These are phyloP conservation scores for Tor tambroides DNA, from an alignment of 2,113 vertebrate species.

Conservation along the genomic window DNA sequence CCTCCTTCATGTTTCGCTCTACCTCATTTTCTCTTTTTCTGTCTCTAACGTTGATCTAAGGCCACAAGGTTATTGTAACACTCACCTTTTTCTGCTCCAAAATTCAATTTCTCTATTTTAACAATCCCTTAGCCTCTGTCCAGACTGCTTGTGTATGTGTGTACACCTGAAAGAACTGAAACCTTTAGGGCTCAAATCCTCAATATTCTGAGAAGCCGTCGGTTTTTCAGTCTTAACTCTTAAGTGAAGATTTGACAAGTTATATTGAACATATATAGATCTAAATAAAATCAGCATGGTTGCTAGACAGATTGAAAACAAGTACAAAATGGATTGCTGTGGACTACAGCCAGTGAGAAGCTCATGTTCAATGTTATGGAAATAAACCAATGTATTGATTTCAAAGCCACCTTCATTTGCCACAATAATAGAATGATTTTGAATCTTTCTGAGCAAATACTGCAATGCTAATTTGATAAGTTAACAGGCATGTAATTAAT, in stretches of 20 bases:
- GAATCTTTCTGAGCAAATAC: not conserved
- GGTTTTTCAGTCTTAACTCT: not conserved
- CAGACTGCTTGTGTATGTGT: not conserved
- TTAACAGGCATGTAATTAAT: not conserved
- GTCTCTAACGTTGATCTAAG: constrained; percentile 41
- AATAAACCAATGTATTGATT: not conserved
- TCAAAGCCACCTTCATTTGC: not conserved
- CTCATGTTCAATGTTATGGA: not conserved
- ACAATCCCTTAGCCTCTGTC: not conserved
- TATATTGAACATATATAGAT: not conserved
- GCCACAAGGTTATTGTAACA: constrained; percentile 11
- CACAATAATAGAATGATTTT: not conserved
- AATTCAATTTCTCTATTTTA: constrained; percentile 44
- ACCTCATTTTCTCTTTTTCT: constrained; percentile 18
- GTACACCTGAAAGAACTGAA: not conserved
- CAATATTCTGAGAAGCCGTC: not conserved
- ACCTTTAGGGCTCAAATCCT: not conserved
- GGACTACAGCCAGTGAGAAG: not conserved
- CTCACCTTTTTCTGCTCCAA: constrained; percentile 42
- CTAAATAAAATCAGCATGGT: not conserved
- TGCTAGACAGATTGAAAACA: not conserved
- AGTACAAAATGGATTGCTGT: not conserved
- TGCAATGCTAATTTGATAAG: not conserved
- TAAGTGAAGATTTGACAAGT: not conserved
- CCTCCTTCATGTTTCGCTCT: constrained; percentile 6